Conservation (phyloP, 2,113 vertebrate genomes). For the Oncorhynchus clarkii region DNA sequence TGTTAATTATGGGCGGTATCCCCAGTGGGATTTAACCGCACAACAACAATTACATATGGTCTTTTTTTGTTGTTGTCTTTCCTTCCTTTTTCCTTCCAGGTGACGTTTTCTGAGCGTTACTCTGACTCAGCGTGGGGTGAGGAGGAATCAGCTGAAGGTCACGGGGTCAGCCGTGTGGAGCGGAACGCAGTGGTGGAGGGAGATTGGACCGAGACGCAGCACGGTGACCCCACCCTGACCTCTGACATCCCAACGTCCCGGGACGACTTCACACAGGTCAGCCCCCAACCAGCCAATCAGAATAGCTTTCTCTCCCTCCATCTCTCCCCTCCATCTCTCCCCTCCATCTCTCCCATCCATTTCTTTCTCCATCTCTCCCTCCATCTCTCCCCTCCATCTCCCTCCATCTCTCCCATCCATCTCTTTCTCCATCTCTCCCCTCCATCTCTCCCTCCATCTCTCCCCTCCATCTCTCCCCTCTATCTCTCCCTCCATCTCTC, state of each 20-base stretch:
- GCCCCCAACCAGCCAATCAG: slow-evolving; percentile 1
- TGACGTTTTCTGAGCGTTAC: slow-evolving; percentile 76
- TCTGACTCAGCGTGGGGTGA: slow-evolving; percentile 71
- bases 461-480: too few species aligned
- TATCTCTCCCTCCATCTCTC: too few species aligned
- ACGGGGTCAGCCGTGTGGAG: slow-evolving; percentile 79
- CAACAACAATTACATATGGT: too few species aligned
- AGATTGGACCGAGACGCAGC: slow-evolving; percentile 79
- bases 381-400: background rate
- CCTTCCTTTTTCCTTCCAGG: slow-evolving; percentile 62
- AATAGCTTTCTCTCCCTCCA: background rate
- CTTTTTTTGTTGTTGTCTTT: background rate
- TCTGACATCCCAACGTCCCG: slow-evolving; percentile 85
- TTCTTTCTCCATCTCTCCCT: too few species aligned
- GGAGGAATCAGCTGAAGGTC: slow-evolving; percentile 72
- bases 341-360: too few species aligned
- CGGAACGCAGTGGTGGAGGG: slow-evolving; percentile 74
- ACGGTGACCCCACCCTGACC: slow-evolving; percentile 80
- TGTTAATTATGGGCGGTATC: too few species aligned
- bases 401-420: background rate
- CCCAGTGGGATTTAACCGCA: too few species aligned
- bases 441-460: too few species aligned
- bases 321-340: too few species aligned
- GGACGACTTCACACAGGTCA: slow-evolving; percentile 90
- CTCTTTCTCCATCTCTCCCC: too few species aligned